These are phyloP conservation scores for Xenopus laevis DNA, from an alignment of 2,113 vertebrate species.

Conservation along the genomic window DNA sequence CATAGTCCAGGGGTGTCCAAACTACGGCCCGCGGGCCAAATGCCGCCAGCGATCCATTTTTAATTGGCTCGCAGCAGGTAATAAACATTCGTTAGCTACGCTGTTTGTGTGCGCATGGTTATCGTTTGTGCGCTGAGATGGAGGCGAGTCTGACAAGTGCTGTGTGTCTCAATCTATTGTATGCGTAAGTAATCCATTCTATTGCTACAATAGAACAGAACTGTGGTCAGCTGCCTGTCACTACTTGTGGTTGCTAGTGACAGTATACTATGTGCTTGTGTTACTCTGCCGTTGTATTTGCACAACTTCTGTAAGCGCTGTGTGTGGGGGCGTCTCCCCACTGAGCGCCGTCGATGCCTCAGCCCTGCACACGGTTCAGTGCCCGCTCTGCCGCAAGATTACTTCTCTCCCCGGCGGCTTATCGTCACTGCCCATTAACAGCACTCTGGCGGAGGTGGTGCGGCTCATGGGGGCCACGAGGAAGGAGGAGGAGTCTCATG, in stretches of 20 bases:
- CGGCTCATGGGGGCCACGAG: conserved; percentile 39
- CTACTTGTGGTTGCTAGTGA: too few relatives aligned
- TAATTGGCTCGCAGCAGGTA: too few relatives aligned
- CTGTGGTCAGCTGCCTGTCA: too few relatives aligned
- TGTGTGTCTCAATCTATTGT: conserved; percentile 59
- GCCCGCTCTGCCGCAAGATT: conserved; percentile 56
- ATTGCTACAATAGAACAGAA: too few relatives aligned
- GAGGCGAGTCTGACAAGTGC: conserved; percentile 62
- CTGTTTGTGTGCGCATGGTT: too few relatives aligned
- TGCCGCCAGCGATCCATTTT: too few relatives aligned
- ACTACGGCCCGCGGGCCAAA: too few relatives aligned
- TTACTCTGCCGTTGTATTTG: conserved; percentile 58
- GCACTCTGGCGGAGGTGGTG: conserved; percentile 56
- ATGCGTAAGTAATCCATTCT: conserved; percentile 57
- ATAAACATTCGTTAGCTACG: too few relatives aligned
- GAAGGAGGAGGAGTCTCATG: too few relatives aligned
- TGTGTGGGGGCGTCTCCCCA: conserved; percentile 44
- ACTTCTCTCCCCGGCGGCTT: conserved; percentile 53
- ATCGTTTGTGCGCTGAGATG: conserved; percentile 49
- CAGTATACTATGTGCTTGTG: too few relatives aligned
- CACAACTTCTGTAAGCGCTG: conserved; percentile 63
- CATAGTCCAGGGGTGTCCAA: too few relatives aligned
- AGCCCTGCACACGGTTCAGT: conserved; percentile 33
- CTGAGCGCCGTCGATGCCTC: conserved; percentile 6
- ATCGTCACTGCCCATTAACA: conserved; percentile 53